These are phyloP conservation scores for Myiozetetes cayanensis DNA, from an alignment of 2,113 vertebrate genomes.

Conservation along the genomic window DNA sequence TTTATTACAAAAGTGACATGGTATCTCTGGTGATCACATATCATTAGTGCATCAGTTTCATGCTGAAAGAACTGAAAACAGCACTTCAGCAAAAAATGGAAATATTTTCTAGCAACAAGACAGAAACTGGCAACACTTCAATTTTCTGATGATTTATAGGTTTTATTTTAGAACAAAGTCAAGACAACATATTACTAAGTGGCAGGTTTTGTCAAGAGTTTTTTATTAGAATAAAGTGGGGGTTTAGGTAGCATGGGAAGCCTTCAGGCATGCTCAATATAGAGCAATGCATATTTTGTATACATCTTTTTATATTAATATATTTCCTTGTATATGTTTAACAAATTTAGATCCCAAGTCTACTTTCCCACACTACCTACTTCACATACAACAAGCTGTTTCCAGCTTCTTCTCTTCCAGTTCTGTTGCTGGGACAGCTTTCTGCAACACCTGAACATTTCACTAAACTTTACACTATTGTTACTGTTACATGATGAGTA, in stretches of 20 bases:
- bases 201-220: neutral
- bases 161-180: neutral
- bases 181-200: neutral
- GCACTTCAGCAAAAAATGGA: conserved; percentile 9
- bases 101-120: conserved; percentile 22
- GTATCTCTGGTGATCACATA: neutral
- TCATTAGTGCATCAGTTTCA: neutral
- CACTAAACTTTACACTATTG: neutral
- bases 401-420: neutral
- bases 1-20: neutral
- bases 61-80: conserved; percentile 21
- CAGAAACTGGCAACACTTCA: neutral
- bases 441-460: neutral
- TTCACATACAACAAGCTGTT: neutral
- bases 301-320: neutral
- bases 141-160: neutral
- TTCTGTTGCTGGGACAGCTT: neutral
- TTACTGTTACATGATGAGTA: neutral
- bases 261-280: neutral
- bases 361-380: neutral
- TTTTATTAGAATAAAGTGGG: neutral
- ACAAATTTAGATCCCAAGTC: neutral
- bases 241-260: neutral
- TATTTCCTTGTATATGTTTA: neutral
- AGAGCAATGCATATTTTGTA: neutral